These are phyloP conservation scores for Acrocephalus scirpaceus DNA, from an alignment of 2,797 vertebrate species.

Conservation along the genomic window DNA sequence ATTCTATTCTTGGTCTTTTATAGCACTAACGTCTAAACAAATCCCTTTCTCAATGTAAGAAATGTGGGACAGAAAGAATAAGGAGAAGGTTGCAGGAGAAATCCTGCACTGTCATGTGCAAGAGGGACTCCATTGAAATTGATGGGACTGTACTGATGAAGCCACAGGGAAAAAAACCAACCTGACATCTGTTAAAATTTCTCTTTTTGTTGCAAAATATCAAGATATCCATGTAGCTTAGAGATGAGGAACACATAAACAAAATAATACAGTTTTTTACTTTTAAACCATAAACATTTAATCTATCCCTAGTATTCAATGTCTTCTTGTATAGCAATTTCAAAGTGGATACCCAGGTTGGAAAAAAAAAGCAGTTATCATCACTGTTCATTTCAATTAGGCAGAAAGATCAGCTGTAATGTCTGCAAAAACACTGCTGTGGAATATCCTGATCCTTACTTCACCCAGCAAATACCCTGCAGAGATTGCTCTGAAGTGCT, in stretches of 20 bases:
- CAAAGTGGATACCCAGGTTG: background rate
- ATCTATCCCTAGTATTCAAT: background rate
- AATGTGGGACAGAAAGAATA: background rate
- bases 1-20: background rate
- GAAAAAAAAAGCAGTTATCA: background rate
- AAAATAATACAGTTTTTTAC: background rate
- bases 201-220: background rate
- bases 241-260: background rate
- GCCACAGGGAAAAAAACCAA: background rate
- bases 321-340: background rate
- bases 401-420: background rate
- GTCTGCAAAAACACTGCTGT: conserved; percentile 14
- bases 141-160: background rate
- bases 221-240: background rate
- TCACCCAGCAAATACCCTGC: conserved; percentile 16
- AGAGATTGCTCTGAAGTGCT: conserved; percentile 39
- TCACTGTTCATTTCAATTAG: conserved; percentile 21
- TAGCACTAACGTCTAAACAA: background rate
- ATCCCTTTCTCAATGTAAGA: background rate
- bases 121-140: background rate
- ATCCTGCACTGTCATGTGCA: background rate
- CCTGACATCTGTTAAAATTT: background rate
- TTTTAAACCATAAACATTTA: background rate
- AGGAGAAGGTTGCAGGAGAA: background rate
- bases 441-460: conserved; percentile 11